Evolutionary conservation across 1,140 invertebrate species (phyloP).

Genomic region (Ptiloglossa arizonensis): DNA sequence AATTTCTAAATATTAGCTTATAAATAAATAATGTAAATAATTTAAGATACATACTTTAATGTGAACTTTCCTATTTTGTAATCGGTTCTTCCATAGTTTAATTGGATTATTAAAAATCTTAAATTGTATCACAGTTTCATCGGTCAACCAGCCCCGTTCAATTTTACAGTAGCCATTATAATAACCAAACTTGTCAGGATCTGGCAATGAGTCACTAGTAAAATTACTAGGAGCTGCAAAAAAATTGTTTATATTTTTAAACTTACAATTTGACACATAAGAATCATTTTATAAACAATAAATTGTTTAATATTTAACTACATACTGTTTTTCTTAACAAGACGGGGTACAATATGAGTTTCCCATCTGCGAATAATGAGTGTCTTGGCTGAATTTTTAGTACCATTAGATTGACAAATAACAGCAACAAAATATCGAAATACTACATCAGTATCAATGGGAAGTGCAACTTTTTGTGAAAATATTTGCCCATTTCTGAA

Average conservation of each 20-base stretch:
- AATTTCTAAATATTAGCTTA: constrained; percentile 9
- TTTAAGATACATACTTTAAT: constrained; percentile 84
- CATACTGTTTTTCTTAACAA: constrained; percentile 82
- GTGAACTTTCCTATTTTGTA: constrained; percentile 86
- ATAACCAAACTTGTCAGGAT: constrained; percentile 85
- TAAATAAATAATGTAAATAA: not conserved
- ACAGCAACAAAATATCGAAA: constrained; percentile 90
- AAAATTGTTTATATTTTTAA: constrained; percentile 21
- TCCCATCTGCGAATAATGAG: constrained; percentile 92
- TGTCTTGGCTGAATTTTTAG: constrained; percentile 82
- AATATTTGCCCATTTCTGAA: constrained; percentile 73
- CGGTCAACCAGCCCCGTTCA: constrained; percentile 93
- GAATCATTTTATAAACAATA: not conserved
- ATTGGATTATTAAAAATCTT: constrained; percentile 93
- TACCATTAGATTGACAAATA: constrained; percentile 78
- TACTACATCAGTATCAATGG: constrained; percentile 85
- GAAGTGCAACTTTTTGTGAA: constrained; percentile 81
- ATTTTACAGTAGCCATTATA: constrained; percentile 85
- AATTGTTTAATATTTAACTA: constrained; percentile 20
- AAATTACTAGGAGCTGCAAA: constrained; percentile 76
- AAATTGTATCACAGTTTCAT: constrained; percentile 93
- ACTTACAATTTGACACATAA: too few relatives aligned
- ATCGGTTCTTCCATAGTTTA: constrained; percentile 90
- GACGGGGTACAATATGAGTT: constrained; percentile 88
- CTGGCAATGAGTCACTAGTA: constrained; percentile 68